These are phyloP conservation scores for Myotis lucifugus DNA, from an alignment of 2,113 vertebrate genomes.

Conservation along the genomic window DNA sequence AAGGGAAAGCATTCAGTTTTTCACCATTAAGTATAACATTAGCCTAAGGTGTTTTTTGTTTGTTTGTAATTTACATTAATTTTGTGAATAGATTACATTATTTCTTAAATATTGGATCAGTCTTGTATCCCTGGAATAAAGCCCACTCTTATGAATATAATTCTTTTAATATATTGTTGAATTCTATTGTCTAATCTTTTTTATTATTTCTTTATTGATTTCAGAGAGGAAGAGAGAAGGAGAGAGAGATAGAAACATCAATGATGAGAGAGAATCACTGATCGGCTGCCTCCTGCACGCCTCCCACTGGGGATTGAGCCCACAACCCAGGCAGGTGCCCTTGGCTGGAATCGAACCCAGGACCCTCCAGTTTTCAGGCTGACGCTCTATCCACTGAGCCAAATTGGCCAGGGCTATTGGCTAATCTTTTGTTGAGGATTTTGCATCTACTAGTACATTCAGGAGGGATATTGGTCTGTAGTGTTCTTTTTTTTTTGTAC, in stretches of 20 bases:
- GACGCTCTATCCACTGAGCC: too few relatives aligned
- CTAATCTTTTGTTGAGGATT: slow-evolving; percentile 29
- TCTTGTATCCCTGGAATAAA: background rate
- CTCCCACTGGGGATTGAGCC: too few relatives aligned
- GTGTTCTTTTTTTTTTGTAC: background rate
- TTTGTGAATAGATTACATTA: background rate
- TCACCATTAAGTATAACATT: background rate
- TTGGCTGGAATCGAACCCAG: too few relatives aligned
- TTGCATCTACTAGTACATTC: background rate
- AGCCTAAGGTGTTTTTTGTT: background rate
- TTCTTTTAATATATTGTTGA: background rate
- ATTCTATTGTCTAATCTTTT: background rate
- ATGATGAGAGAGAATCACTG: too few relatives aligned
- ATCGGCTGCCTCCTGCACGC: too few relatives aligned
- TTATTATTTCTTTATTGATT: too few relatives aligned
- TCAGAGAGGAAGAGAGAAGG: too few relatives aligned
- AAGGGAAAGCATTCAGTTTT: background rate
- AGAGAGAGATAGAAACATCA: too few relatives aligned
- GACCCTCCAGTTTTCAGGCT: too few relatives aligned
- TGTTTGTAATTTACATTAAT: background rate
- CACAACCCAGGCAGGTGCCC: too few relatives aligned
- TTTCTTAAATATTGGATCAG: background rate
- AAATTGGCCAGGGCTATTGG: background rate
- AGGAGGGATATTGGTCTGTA: background rate
- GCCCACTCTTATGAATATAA: background rate